These are phyloP conservation scores for Brachyptera risi DNA, from an alignment of 2,888 invertebrate genomes.

Conservation along the genomic window DNA sequence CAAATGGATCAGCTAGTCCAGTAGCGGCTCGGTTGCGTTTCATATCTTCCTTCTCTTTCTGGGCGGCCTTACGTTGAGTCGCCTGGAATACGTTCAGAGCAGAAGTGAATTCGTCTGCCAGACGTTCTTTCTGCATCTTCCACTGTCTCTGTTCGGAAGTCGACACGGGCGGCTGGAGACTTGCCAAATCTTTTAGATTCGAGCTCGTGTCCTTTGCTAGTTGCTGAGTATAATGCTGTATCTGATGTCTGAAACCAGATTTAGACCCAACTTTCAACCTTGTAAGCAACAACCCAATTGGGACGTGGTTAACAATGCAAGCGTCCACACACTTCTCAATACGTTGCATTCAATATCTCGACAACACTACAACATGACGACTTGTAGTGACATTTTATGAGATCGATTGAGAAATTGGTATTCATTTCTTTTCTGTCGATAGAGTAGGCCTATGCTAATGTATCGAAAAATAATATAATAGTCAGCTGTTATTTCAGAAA, in stretches of 20 bases:
- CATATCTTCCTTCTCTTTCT: slow-evolving; percentile 87
- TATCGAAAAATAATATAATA: too few species aligned
- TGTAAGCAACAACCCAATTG: too few species aligned
- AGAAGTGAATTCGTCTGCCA: slow-evolving; percentile 88
- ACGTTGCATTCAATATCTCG: too few species aligned
- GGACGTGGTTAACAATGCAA: too few species aligned
- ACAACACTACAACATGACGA: too few species aligned
- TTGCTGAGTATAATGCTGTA: slow-evolving; percentile 93
- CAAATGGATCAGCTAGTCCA: slow-evolving; percentile 54
- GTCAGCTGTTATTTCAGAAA: too few species aligned
- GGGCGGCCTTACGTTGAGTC: slow-evolving; percentile 80
- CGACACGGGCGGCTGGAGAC: slow-evolving; percentile 53
- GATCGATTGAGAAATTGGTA: too few species aligned
- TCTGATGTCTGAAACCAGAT: slow-evolving; percentile 69
- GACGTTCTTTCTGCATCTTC: slow-evolving; percentile 82
- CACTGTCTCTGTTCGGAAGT: slow-evolving; percentile 69
- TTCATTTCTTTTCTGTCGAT: too few species aligned
- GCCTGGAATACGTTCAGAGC: slow-evolving; percentile 84
- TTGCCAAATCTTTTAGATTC: slow-evolving; percentile 76
- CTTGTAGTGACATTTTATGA: too few species aligned
- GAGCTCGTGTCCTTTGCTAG: slow-evolving; percentile 89
- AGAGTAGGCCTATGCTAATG: too few species aligned
- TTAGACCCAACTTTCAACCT: too few species aligned
- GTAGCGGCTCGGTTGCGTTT: slow-evolving; percentile 66
- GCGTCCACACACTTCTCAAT: too few species aligned